Evolutionary conservation across 2,888 invertebrate species (phyloP).

Genomic region (Abscondita cerata): DNA sequence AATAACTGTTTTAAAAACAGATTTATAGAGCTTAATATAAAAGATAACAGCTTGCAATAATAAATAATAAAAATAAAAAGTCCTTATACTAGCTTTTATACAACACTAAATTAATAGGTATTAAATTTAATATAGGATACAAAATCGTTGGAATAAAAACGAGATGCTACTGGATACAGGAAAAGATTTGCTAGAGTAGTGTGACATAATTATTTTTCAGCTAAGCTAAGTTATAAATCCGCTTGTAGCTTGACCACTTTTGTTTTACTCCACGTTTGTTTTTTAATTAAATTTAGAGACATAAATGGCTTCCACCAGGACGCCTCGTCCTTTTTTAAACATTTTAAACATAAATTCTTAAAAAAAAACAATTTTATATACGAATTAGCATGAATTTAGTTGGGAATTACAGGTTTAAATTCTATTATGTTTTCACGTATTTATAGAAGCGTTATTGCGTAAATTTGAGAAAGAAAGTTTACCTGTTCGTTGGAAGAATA

Average conservation of each 20-base stretch:
- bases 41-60: constrained; percentile 17
- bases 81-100: constrained; percentile 29
- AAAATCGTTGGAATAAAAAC: constrained; percentile 24
- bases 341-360: not conserved
- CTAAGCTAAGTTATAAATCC: constrained; percentile 25
- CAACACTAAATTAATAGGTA: constrained; percentile 33
- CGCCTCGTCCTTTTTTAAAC: not conserved
- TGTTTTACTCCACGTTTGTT: constrained; percentile 20
- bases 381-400: not conserved
- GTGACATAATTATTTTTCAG: constrained; percentile 29
- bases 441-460: not conserved
- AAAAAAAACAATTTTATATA: not conserved
- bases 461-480: not conserved
- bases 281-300: constrained; percentile 20
- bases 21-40: constrained; percentile 23
- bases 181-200: constrained; percentile 30
- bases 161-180: constrained; percentile 14
- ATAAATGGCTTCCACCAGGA: not conserved
- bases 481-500: too few relatives aligned
- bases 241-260: constrained; percentile 5
- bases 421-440: not conserved
- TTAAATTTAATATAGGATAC: constrained; percentile 31
- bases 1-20: not conserved
- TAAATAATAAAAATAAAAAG: constrained; percentile 7
- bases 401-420: not conserved